Conservation (phyloP, 2,113 vertebrate genomes). For the Dipodomys spectabilis region DNA sequence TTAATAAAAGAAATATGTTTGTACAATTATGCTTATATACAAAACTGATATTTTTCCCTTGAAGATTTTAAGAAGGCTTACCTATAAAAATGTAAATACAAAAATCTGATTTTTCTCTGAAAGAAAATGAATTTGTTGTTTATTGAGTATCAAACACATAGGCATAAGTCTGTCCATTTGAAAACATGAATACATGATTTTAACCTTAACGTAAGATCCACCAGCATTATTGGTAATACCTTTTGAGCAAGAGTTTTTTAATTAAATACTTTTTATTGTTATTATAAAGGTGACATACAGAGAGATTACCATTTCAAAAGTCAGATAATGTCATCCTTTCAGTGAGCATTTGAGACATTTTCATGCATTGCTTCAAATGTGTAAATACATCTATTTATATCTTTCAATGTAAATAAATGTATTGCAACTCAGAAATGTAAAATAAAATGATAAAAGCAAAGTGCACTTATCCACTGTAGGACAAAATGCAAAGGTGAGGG, state of each 20-base stretch:
- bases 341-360: background rate
- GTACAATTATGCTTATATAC: background rate
- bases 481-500: background rate
- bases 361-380: conserved; percentile 8
- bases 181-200: conserved; percentile 9
- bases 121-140: background rate
- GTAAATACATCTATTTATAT: background rate
- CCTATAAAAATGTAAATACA: background rate
- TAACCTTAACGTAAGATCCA: background rate
- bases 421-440: conserved; percentile 10
- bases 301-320: no score
- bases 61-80: background rate
- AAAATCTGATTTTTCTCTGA: background rate
- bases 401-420: no score
- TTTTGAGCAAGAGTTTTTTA: background rate
- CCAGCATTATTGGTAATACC: background rate
- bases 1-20: conserved; percentile 12
- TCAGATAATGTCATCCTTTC: no score
- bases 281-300: no score
- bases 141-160: background rate
- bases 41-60: background rate
- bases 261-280: no score
- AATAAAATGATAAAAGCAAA: conserved; percentile 47
- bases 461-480: background rate
- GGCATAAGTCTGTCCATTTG: background rate